A percentile compares a stretch with the other conserved stretches of the same genome.
phyloP scores from a whole-genome alignment of 2,113 vertebrate species.

The Triplophysa rosa region DNA sequence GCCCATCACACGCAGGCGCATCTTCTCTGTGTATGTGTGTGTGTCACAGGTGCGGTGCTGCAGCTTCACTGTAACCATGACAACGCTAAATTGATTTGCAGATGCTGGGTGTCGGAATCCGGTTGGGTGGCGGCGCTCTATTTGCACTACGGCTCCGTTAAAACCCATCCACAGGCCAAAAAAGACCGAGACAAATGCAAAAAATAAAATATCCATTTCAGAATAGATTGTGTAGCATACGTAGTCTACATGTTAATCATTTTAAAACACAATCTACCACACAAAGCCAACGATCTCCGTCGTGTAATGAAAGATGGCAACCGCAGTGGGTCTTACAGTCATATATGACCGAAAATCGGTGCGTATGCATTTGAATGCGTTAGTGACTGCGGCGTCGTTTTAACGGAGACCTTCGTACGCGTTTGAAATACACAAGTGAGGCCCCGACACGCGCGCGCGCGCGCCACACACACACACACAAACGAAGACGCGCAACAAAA shows the following conservation, averaged over 20 bases:
- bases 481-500: conserved; percentile 72
- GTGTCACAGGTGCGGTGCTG: conserved; percentile 73
- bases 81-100: conserved; percentile 76
- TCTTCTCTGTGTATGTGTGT: conserved; percentile 59
- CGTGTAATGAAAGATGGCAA: background rate
- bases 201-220: background rate
- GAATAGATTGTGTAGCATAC: background rate
- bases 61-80: conserved; percentile 77
- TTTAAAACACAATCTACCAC: background rate
- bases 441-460: conserved; percentile 7
- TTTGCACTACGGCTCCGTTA: conserved; percentile 51
- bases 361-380: conserved; percentile 42
- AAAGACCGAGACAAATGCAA: background rate
- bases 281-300: background rate
- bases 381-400: conserved; percentile 71
- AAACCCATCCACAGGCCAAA: conserved; percentile 36
- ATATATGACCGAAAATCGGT: conserved; percentile 12
- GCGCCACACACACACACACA: background rate
- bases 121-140: conserved; percentile 63
- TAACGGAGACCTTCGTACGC: conserved; percentile 73
- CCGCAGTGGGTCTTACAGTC: background rate
- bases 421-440: conserved; percentile 55
- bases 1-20: conserved; percentile 11
- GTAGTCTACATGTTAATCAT: background rate
- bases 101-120: conserved; percentile 70